Base-by-base conservation (phyloP, 2,113 vertebrate genomes). In the Phaethon lepturus region DNA sequence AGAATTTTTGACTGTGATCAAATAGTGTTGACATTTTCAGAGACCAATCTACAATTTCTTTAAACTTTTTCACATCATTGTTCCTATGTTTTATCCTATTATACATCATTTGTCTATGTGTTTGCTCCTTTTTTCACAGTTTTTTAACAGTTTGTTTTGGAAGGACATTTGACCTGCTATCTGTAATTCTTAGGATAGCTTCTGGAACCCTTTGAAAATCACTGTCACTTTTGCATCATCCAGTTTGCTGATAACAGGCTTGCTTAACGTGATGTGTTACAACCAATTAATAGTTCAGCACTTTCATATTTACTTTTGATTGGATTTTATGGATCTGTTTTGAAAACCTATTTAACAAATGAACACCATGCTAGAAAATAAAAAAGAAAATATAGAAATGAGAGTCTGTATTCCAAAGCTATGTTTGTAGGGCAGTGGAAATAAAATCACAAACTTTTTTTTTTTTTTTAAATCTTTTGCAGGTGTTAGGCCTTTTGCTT, bases 401-500 rank as follows among this genome's bases (percentile, higher is more conserved):
- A 58, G 12, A 68, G 42, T 58, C 20, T 22, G 2, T 77, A 49
- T 74, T 71, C 28, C 14, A 69, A 52, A 56, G 35, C 19, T 72
- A 2, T 4, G 2, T 76, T 88, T 69, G 28, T 73, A 17, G 20
- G 13, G 33, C 4, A 2, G 11, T 47, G 4, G 28, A 91, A 94
- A n/a, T 82, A 60, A 94, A 87, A 50, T 87, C 29, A 45, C 23
- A 49, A 85, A 9, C 19, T 91, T 24, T 40, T 1, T 38, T 9
- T n/a, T 29, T 31, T 38, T 52, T 49, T 10, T 29, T 50, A 13
- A 7, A 58, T 88, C 15, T 93, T 68, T 91, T 93, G 28, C 81
- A 99, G 99, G 99, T 90, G 98, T 99, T 47, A 99, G 99, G 74
- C 99, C 99, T 58, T 99, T 99, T 96, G 98, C 99, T 67, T 99